Conservation (phyloP, 64 coral and sea anemone species). For the Orbicella faveolata region DNA sequence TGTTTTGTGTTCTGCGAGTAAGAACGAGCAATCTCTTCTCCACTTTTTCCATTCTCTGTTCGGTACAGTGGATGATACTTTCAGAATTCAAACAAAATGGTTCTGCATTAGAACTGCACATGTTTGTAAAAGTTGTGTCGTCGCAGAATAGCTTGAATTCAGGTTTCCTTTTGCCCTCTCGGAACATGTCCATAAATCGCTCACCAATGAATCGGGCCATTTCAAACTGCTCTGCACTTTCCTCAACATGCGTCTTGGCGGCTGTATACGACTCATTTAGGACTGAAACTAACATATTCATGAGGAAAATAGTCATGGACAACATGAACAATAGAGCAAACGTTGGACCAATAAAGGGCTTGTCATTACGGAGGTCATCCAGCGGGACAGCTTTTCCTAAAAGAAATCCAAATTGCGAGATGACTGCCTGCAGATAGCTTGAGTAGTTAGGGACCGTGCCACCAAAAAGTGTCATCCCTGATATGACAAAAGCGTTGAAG, state of each 20-base stretch:
- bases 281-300: conserved; percentile 50
- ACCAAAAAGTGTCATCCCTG: conserved; percentile 36
- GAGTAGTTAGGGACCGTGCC: conserved; percentile 24
- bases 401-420: conserved; percentile 29
- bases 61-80: background rate
- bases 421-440: conserved; percentile 32
- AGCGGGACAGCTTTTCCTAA: conserved; percentile 31
- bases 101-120: background rate
- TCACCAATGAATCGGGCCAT: conserved; percentile 71
- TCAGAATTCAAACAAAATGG: background rate
- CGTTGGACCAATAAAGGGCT: conserved; percentile 30
- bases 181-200: conserved; percentile 48
- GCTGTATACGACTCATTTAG: conserved; percentile 62
- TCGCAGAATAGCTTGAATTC: background rate
- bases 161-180: background rate
- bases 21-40: no score
- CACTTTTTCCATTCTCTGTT: background rate
- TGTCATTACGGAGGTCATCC: background rate
- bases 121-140: background rate
- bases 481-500: conserved; percentile 22
- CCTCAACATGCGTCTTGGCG: conserved; percentile 27
- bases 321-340: conserved; percentile 38
- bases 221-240: conserved; percentile 39
- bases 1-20: no score
- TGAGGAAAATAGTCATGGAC: conserved; percentile 24